Evolutionary conservation across 2,888 invertebrate genomes (phyloP), one percentile per base, ranked within the genome.

Genomic region (Shargacucullia verbasci): DNA sequence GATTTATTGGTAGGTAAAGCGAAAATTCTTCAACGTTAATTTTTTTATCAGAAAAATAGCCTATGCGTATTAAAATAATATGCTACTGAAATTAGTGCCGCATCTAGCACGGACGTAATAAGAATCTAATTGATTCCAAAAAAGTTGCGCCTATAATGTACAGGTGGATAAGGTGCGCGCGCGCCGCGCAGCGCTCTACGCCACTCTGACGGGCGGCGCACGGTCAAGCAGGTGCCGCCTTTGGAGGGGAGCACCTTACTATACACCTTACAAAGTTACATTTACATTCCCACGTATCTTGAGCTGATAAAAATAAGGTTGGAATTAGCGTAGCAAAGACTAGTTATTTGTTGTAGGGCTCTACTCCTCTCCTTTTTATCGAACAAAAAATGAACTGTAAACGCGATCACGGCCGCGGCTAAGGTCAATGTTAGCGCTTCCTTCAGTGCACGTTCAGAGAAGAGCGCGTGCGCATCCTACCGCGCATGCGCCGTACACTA

Each of bases 361-460:
- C 88, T 92, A 92, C 92, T 94, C 91, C 94, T 94, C 94, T 94
- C 94, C 94, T 94, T 94, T 94, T 94, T 94, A 94, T 93, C 91
- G 93, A 92, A 92, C 93, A 94, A 94, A 94, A 94, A 94, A 93
- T 94, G 93, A 94, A 94, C 94, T 94, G 94, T 94, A 94, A 94
- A 94, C 92, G 93, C 94, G 94, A 94, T 93, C 94, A 93, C 94
- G 94, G 93, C 94, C 93, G 92, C 88, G 82, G 87, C 91, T 93
- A 94, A 94, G 94, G 94, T 94, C 94, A 94, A 94, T 94, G 93
- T 93, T 94, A 93, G 92, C 89, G 92, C 93, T 94, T 94, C 94
- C 94, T 94, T 94, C 94, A 94, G 94, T 94, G 89, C 87, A 87
- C 92, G 92, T 88, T 91, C 87, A 89, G 94, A 87, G 90, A 89